Evolutionary conservation across 2,888 invertebrate species (phyloP), one percentile per base, ranked within the genome.

Genomic region (Mycalesis mineus): DNA sequence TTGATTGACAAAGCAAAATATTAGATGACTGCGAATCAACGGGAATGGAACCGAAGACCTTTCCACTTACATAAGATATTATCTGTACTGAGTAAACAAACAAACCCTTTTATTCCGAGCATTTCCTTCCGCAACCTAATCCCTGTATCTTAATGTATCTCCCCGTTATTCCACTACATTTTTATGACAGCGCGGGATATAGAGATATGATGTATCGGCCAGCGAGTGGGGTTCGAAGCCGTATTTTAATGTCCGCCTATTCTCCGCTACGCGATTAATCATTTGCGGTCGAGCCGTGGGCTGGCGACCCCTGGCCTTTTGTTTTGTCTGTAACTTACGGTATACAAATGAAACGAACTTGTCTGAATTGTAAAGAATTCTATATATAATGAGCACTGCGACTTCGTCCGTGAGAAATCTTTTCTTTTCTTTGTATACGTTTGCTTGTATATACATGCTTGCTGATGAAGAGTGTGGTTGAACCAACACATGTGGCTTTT

Each of bases 211-310:
- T 69, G 66, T 69, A 70, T 65, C 65, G 68, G 65, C 58, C 5
- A 61, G 62, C 65, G 60, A 64, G 65, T 69, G 68, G 70, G 71
- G 68, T 70, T 71, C 65, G 67, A 69, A 70, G 69, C 61, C 66
- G 69, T 72, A 65, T 69, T 72, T 70, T 70, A 70, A 73, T 69
- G 71, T 63, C 67, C 65, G 64, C 45, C 58, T 64, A 60, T 68
- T 58, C 56, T 55, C 55, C 28, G 45, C 49, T 55, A 11, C 22
- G 47, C 62, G 60, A 64, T 62, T 64, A 58, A 64, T 65, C 57
- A 58, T 62, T 59, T 60, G 40, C 29, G 59, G 55, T 52, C 55
- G 29, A 51, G 48, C 51, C 48, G 40, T 50, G 49, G n/a, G 50
- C 47, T 55, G 28, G 13, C 51, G 51, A 61, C 61, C 61, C 50